Base-by-base conservation (phyloP, 23 tunicate species). In the Styela plicata region DNA sequence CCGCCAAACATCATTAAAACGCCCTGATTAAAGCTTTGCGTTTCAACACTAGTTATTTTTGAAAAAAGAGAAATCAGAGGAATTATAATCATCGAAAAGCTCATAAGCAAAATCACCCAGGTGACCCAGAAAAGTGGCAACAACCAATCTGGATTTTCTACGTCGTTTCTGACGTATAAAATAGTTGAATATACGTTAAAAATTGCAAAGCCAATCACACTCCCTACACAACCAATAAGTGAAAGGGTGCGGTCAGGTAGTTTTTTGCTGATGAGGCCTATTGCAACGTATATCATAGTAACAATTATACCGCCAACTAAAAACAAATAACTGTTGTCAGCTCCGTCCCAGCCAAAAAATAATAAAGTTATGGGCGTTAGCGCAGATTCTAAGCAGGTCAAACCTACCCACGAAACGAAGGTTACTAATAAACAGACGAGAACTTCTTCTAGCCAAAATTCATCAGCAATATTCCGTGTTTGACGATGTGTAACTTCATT, bases 311-410 rank as follows among this genome's bases (percentile, higher is more conserved):
- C 97, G 3, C 85, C 90, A 17, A 66, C 88, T 64, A 70, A 73
- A 78, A 82, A 91, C 57, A 86, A 82, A 22, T 81, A 36, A 68
- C 97, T 91, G 88, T 91, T 91, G 36, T 69, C 71, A 17, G 78
- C 34, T 57, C 83, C 84, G 1, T 79, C 84, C 97, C 97, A 91
- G 33, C 73, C 30, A 3, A 91, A 91, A 66, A 86, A 67, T 52
- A 82, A 34, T 26, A 26, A 24, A 36, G 88, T 91, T 20, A 91
- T 79, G 34, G 97, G 97, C 2, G 97, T 91, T 17, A 79, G 52
- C 73, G 89, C 33, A 32, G 97, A 86, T 78, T 91, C 97, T 31
- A 85, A 33, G 3, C 90, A 90, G 24, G 97, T 91, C 79, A 86
- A 88, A 1, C 52, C 71, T 33, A 91, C 83, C 97, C 86, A 86